Evolutionary conservation across 2,797 vertebrate species (phyloP).

Genomic region (Thalassophryne amazonica): DNA sequence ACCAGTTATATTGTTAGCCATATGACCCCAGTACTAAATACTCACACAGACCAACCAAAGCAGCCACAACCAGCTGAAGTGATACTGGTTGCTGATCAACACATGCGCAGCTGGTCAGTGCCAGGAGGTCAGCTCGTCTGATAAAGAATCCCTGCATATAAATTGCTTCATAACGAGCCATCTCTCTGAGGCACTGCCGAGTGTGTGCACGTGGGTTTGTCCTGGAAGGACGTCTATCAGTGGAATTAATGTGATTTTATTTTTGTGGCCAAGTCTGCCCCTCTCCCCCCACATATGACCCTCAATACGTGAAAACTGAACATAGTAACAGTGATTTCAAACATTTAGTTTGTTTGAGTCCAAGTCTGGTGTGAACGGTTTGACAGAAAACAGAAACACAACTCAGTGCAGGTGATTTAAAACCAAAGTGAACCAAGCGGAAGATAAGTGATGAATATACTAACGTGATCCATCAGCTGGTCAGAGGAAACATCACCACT

Average conservation of each 20-base stretch:
- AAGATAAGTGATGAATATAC: too few relatives aligned
- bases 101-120: conserved; percentile 11
- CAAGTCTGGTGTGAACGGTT: too few relatives aligned
- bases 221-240: conserved; percentile 2
- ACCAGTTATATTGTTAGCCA: too few relatives aligned
- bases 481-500: too few relatives aligned
- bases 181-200: conserved; percentile 41
- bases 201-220: neutral
- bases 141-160: conserved; percentile 74
- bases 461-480: too few relatives aligned
- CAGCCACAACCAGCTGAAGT: conserved; percentile 10
- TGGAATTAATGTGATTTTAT: conserved; percentile 6
- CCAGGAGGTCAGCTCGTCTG: conserved; percentile 64
- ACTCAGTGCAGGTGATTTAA: too few relatives aligned
- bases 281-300: conserved; percentile 7
- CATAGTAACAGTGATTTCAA: conserved; percentile 9
- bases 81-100: conserved; percentile 15
- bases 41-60: neutral
- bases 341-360: too few relatives aligned
- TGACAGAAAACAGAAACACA: too few relatives aligned
- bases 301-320: conserved; percentile 11
- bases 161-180: conserved; percentile 71
- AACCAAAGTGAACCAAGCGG: too few relatives aligned
- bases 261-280: conserved; percentile 3
- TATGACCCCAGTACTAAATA: too few relatives aligned